Evolutionary conservation across 2,113 vertebrate genomes (phyloP).

Genomic region (Arenaria interpres): DNA sequence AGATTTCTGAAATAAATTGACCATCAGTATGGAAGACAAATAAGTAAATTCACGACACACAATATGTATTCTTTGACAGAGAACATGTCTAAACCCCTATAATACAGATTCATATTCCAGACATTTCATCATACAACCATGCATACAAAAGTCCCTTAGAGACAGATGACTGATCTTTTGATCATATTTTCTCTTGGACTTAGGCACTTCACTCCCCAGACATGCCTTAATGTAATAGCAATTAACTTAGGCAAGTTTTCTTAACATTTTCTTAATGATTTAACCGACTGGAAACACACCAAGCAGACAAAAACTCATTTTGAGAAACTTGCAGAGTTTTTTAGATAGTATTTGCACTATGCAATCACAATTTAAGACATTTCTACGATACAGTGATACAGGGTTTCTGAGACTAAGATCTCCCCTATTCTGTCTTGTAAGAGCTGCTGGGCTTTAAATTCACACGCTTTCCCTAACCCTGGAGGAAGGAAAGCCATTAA

Average conservation of each 20-base stretch:
- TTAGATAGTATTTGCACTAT: not conserved
- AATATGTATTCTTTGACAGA: rapidly evolving
- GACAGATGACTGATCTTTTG: not conserved
- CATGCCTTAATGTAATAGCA: not conserved
- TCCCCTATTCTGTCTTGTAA: not conserved
- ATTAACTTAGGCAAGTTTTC: not conserved
- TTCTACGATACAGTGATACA: not conserved
- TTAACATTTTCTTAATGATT: not conserved
- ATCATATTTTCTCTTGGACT: not conserved
- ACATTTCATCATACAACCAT: not conserved
- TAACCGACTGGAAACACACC: not conserved
- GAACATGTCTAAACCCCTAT: not conserved
- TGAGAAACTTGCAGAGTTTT: not conserved
- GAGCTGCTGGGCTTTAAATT: not conserved
- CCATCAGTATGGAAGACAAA: not conserved
- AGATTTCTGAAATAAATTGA: not conserved
- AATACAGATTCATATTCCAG: not conserved
- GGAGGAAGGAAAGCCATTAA: not conserved
- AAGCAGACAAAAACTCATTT: not conserved
- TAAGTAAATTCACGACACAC: rapidly evolving
- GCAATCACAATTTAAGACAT: not conserved
- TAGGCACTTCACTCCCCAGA: not conserved
- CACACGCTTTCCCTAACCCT: not conserved
- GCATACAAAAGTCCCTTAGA: not conserved
- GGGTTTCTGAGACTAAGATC: not conserved